Percentiles rank a stretch among this genome's conserved stretches.
Conservation (phyloP, 2,888 invertebrate species). For the Mycalesis mineus region DNA sequence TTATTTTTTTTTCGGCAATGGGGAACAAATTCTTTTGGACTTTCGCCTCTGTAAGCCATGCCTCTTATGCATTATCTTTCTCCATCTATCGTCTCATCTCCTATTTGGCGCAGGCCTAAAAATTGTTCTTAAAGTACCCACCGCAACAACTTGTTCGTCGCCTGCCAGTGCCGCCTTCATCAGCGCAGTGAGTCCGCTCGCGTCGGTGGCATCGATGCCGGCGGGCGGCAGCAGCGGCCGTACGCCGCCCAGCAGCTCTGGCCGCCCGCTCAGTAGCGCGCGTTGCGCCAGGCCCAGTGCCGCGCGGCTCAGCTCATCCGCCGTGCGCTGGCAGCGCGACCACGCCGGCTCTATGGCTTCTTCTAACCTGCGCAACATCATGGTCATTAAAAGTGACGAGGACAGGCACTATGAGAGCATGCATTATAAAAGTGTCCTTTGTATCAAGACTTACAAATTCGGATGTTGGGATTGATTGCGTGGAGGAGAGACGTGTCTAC, state of each 20-base stretch:
- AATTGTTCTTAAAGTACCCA: slow-evolving; percentile 40
- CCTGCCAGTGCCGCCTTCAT: slow-evolving; percentile 90
- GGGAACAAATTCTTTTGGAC: too few species aligned
- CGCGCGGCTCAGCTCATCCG: slow-evolving; percentile 80
- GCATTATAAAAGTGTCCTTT: too few species aligned
- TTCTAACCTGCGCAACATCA: slow-evolving; percentile 64
- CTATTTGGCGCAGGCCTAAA: too few species aligned
- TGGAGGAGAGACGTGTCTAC: too few species aligned
- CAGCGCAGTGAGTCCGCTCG: slow-evolving; percentile 87
- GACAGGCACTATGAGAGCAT: too few species aligned
- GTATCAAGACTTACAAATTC: too few species aligned
- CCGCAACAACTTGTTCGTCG: slow-evolving; percentile 85
- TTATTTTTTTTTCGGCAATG: too few species aligned
- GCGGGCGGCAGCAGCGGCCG: slow-evolving; percentile 84
- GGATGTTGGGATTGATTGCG: too few species aligned
- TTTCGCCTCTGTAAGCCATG: too few species aligned
- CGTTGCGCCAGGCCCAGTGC: slow-evolving; percentile 88
- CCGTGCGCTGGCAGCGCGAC: slow-evolving; percentile 55
- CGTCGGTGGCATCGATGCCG: slow-evolving; percentile 85
- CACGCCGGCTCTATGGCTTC: slow-evolving; percentile 74
- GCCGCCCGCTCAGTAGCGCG: slow-evolving; percentile 86
- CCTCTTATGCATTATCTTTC: too few species aligned
- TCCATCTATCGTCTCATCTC: too few species aligned
- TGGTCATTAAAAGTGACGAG: not conserved
- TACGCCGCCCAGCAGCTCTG: slow-evolving; percentile 87